Conservation (phyloP, 2,888 invertebrate genomes). For the Liodrosophila aerea region DNA sequence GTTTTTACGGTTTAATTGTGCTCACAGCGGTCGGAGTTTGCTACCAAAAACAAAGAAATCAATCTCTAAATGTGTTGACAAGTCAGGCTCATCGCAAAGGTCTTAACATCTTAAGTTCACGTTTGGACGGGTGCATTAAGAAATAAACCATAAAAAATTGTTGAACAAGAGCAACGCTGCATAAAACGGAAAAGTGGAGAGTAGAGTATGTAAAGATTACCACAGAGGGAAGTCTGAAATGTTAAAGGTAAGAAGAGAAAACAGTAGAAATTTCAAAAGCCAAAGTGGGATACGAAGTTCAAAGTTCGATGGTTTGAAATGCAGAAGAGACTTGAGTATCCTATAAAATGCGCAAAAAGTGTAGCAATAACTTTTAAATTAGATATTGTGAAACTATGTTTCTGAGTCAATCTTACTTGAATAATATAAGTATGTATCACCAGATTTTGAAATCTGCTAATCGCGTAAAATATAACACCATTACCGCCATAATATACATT, state of each 20-base stretch:
- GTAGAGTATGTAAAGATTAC: slow-evolving; percentile 16
- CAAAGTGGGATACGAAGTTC: slow-evolving; percentile 12
- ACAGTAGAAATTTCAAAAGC: slow-evolving; percentile 46
- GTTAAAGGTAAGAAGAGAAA: slow-evolving; percentile 38
- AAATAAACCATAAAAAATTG: slow-evolving; percentile 81
- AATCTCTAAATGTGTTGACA: slow-evolving; percentile 74
- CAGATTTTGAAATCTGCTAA: slow-evolving; percentile 80
- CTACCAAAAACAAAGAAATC: slow-evolving; percentile 66
- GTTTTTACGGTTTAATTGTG: slow-evolving; percentile 72
- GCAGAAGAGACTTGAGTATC: background rate
- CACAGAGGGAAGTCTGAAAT: slow-evolving; percentile 21
- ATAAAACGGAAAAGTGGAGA: slow-evolving; percentile 10
- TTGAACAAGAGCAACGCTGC: slow-evolving; percentile 50
- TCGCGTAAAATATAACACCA: slow-evolving; percentile 83
- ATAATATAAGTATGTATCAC: slow-evolving; percentile 19
- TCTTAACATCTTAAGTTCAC: slow-evolving; percentile 27
- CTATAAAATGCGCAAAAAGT: too few relatives aligned
- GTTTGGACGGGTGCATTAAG: slow-evolving; percentile 44
- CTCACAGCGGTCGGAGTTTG: slow-evolving; percentile 35
- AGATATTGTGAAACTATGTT: too few relatives aligned
- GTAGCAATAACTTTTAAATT: too few relatives aligned
- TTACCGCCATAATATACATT: slow-evolving; percentile 82
- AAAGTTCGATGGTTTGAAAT: slow-evolving; percentile 49
- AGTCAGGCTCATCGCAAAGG: slow-evolving; percentile 33
- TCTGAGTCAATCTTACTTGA: background rate